A percentile compares a stretch with the other conserved stretches of the same genome.
Conservation (phyloP, 2,113 vertebrate species). For the Sminthopsis crassicaudata region DNA sequence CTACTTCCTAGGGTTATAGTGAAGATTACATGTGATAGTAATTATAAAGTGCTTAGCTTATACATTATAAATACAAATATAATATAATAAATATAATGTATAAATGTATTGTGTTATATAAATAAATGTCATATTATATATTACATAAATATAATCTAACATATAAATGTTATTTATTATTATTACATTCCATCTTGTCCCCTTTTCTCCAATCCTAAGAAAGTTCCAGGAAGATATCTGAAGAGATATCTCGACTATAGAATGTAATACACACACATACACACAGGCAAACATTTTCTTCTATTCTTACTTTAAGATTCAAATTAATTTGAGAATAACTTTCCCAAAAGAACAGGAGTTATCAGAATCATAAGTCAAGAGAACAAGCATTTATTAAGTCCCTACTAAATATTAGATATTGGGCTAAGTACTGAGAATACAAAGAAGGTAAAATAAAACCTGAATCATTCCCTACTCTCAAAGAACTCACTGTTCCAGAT, state of each 20-base stretch:
- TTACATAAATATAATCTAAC: too few species aligned
- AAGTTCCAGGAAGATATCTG: neutral
- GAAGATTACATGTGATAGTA: neutral
- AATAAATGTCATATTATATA: too few species aligned
- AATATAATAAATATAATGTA: too few species aligned
- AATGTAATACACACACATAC: neutral
- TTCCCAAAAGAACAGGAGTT: neutral
- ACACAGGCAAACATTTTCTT: neutral
- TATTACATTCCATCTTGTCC: neutral
- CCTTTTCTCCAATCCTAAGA: neutral
- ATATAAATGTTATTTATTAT: neutral
- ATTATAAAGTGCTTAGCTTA: neutral
- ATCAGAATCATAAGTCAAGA: neutral
- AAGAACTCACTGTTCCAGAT: neutral
- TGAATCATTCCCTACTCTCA: neutral
- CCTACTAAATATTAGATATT: neutral
- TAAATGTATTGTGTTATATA: too few species aligned
- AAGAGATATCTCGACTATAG: neutral
- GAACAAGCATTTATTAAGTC: neutral
- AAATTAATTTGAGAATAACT: neutral
- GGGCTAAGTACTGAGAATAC: neutral
- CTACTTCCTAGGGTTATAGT: neutral
- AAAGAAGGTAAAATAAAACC: neutral
- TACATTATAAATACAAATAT: too few species aligned
- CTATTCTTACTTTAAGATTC: neutral